These are phyloP conservation scores for Dendronephthya gigantea DNA, from an alignment of 64 coral and sea anemone genomes.

Conservation along the genomic window DNA sequence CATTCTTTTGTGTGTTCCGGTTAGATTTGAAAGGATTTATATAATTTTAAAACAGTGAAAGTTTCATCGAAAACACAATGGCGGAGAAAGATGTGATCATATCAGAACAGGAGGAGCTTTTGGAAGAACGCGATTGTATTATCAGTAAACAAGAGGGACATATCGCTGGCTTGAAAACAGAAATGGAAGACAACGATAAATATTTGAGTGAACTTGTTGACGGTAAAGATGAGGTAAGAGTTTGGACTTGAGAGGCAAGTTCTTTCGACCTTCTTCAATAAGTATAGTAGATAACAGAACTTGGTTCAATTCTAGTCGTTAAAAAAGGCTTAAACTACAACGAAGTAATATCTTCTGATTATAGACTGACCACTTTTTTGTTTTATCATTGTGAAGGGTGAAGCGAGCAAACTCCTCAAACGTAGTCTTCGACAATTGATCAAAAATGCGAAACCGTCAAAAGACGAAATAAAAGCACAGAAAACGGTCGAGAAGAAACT, in stretches of 20 bases:
- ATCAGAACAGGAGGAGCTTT: slow-evolving; percentile 63
- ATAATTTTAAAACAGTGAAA: neutral
- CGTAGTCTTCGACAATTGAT: slow-evolving; percentile 3
- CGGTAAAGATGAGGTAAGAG: slow-evolving; percentile 41
- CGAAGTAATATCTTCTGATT: too few relatives aligned
- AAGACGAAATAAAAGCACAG: neutral
- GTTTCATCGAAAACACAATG: neutral
- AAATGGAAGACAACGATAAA: slow-evolving; percentile 81
- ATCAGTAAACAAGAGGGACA: slow-evolving; percentile 58
- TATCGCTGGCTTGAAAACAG: slow-evolving; percentile 62
- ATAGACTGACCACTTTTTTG: too few relatives aligned
- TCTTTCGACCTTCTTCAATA: neutral
- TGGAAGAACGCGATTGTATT: slow-evolving; percentile 50
- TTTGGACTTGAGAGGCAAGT: neutral
- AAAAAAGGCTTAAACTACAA: too few relatives aligned
- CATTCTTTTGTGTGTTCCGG: neutral
- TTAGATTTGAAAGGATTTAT: neutral
- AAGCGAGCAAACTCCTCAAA: neutral
- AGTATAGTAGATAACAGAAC: neutral
- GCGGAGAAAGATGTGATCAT: slow-evolving; percentile 80
- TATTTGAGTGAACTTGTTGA: slow-evolving; percentile 63
- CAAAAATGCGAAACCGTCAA: neutral
- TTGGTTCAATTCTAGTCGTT: too few relatives aligned
- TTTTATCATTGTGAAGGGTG: neutral
- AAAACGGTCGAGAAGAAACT: neutral